Base-by-base conservation (phyloP, 2,797 vertebrate species). In the Thalassophryne amazonica region DNA sequence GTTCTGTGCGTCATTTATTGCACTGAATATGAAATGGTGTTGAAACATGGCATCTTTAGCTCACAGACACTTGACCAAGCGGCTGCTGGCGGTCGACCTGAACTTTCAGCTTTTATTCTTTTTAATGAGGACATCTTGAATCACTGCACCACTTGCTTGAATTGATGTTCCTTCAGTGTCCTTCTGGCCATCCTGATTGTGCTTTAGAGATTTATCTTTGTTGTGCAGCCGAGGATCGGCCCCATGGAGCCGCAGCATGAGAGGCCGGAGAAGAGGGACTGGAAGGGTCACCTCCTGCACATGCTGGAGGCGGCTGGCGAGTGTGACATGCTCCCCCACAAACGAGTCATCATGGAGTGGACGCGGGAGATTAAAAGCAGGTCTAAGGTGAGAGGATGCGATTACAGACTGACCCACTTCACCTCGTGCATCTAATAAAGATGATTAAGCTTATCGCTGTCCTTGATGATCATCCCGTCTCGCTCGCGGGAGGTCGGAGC, bases 261-360 rank as follows among this genome's bases (percentile, higher is more conserved):
- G 21, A 72, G 48, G 43, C 43, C 66, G 0, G 84, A 81, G 58
- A 89, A 85, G 68, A 63, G 43, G 10, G 88, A 89, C 78, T 89
- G 88, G 87, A 87, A 67, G 59, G 77, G 61, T 6, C 85, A 83
- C 23, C 75, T 90, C 2, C 77, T 90, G 2, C 84, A 83, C 45
- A 86, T 87, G 67, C 73, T 89, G 69, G 89, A 89, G 76, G 60
- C 76, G 0, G 85, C 84, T 5, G 86, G 84, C 1, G 88, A 90
- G 57, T 49, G 73, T 1, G 88, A 91, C 64, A 86, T 91, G 76
- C 85, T 82, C 1, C 53, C 79, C 1, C 73, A 81, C 51, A 88
- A 87, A 40, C 70, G 89, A 38, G 46, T 80, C 71, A 89, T 92
- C 73, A 58, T 91, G 85, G 90, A 91, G 47, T 92, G 90, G 90